A percentile compares a stretch with the other conserved stretches of the same genome.
These are phyloP conservation scores for Mylabris sibirica DNA, from an alignment of 2,888 invertebrate species.

Conservation along the genomic window DNA sequence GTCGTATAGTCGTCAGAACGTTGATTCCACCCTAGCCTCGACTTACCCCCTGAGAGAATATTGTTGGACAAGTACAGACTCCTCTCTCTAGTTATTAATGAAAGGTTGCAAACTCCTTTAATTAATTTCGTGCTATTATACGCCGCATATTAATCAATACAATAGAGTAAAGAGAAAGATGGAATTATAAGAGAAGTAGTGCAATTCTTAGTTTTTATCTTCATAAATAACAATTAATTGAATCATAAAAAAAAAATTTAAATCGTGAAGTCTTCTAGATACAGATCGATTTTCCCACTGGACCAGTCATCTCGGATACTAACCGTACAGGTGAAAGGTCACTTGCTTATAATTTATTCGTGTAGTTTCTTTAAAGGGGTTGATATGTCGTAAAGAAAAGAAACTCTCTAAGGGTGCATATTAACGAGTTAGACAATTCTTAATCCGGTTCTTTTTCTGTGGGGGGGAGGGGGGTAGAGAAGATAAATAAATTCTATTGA, in stretches of 20 bases:
- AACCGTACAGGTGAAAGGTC: slow-evolving; percentile 40
- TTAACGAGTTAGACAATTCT: slow-evolving; percentile 15
- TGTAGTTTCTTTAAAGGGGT: slow-evolving; percentile 26
- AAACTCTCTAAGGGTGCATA: slow-evolving; percentile 27
- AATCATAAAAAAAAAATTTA: not conserved
- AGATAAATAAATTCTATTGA: not conserved
- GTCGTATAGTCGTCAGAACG: slow-evolving; percentile 27
- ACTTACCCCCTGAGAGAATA: slow-evolving; percentile 35
- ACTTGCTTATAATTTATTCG: slow-evolving; percentile 32
- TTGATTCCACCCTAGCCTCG: slow-evolving; percentile 33
- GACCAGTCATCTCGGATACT: slow-evolving; percentile 30
- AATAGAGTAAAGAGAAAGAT: slow-evolving; percentile 33
- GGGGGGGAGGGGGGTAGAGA: too few relatives aligned
- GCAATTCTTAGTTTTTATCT: slow-evolving; percentile 27
- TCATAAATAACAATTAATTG: slow-evolving; percentile 24
- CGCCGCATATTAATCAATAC: slow-evolving; percentile 62
- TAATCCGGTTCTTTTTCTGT: not conserved
- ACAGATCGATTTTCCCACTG: slow-evolving; percentile 30
- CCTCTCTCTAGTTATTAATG: slow-evolving; percentile 60
- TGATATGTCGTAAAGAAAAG: slow-evolving; percentile 9
- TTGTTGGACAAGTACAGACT: slow-evolving; percentile 53
- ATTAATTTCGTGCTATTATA: slow-evolving; percentile 62
- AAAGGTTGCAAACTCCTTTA: slow-evolving; percentile 62
- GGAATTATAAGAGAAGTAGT: not conserved
- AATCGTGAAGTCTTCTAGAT: slow-evolving; percentile 7